Conservation (phyloP, 2,888 invertebrate genomes). For the Lepeophtheirus nordmannii region DNA sequence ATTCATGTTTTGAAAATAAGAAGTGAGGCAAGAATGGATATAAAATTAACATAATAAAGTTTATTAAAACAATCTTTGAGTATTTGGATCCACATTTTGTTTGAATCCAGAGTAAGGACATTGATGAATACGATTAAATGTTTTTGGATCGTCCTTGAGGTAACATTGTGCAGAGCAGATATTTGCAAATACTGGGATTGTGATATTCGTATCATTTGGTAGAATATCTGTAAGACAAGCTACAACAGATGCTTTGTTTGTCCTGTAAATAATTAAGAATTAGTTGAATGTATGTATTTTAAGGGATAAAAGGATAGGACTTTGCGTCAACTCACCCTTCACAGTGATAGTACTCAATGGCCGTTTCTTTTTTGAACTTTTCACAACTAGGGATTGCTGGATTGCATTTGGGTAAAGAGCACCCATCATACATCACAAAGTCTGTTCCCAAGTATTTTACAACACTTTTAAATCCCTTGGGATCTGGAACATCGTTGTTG, state of each 20-base stretch:
- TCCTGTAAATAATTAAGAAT: not conserved
- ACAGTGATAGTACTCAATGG: not conserved
- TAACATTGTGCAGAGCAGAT: conserved; percentile 10
- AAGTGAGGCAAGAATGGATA: not conserved
- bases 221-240: conserved; percentile 16
- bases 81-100: conserved; percentile 12
- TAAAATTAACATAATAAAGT: not conserved
- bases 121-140: not conserved
- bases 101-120: conserved; percentile 10
- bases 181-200: conserved; percentile 17
- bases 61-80: conserved; percentile 7
- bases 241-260: not conserved
- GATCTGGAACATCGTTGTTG: not conserved
- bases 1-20: too few species aligned
- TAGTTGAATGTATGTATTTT: not conserved
- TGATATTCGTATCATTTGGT: conserved; percentile 4
- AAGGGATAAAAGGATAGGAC: not conserved
- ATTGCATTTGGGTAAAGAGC: conserved; percentile 1
- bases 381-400: not conserved
- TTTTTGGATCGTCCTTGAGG: conserved; percentile 1
- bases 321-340: not conserved
- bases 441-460: conserved; percentile 16
- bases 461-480: conserved; percentile 1
- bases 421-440: conserved; percentile 12
- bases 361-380: not conserved